Percentiles rank a stretch among this genome's conserved stretches.
These are phyloP conservation scores for Halocynthia aurantium DNA, from an alignment of 23 tunicate species.

Conservation along the genomic window DNA sequence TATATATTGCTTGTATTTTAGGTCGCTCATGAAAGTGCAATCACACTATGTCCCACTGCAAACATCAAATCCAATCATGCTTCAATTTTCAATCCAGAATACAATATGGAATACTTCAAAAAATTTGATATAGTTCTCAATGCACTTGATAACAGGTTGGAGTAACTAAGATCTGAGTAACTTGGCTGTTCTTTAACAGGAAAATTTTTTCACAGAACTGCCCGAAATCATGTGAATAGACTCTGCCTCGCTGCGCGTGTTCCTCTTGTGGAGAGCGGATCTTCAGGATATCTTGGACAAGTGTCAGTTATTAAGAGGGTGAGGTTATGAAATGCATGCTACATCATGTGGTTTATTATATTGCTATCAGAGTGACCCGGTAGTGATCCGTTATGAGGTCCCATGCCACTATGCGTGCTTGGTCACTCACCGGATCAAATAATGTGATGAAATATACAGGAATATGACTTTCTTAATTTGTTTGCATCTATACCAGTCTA, in stretches of 20 bases:
- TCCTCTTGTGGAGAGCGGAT: conserved; percentile 93
- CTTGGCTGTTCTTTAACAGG: too few species aligned
- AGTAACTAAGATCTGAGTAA: too few species aligned
- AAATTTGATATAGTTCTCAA: conserved; percentile 83
- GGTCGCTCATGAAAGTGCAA: conserved; percentile 65
- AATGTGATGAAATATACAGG: neutral
- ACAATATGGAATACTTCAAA: conserved; percentile 77
- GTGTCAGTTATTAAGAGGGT: conserved; percentile 53
- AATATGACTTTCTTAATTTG: neutral
- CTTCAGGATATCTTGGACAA: conserved; percentile 92
- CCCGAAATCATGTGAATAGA: conserved; percentile 94
- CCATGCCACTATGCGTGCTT: neutral
- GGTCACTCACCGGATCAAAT: neutral
- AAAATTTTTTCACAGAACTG: conserved; percentile 12
- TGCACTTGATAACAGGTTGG: conserved; percentile 57
- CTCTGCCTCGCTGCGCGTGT: conserved; percentile 83
- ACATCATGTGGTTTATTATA: too few species aligned
- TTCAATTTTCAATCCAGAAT: conserved; percentile 83
- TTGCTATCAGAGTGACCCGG: neutral
- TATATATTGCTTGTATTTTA: too few species aligned
- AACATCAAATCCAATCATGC: conserved; percentile 65
- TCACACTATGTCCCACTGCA: conserved; percentile 39
- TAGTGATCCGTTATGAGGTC: too few species aligned
- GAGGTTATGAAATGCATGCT: neutral
- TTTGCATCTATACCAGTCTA: too few species aligned